A percentile compares a stretch with the other conserved stretches of the same genome.
phyloP scores from a whole-genome alignment of 2,113 vertebrate genomes.

The Puffinus mauretanicus region DNA sequence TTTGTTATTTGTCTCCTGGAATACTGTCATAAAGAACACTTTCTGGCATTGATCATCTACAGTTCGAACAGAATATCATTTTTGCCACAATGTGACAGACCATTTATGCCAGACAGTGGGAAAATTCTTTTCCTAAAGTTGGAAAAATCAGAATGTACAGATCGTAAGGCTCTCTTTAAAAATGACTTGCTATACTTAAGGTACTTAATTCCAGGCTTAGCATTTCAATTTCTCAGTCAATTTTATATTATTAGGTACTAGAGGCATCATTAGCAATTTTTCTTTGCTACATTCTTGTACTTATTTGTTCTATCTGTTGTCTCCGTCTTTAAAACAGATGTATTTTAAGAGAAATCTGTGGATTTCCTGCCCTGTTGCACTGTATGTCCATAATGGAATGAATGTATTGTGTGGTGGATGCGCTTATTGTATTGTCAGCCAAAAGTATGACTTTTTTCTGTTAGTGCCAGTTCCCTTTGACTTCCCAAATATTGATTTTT shows the following conservation, averaged over 20 bases:
- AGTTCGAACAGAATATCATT: background rate
- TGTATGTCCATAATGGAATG: background rate
- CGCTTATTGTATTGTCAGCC: background rate
- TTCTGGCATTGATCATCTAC: background rate
- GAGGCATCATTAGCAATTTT: background rate
- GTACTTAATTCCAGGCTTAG: background rate
- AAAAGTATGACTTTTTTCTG: background rate
- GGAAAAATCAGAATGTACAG: background rate
- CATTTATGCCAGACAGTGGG: background rate
- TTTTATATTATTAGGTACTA: background rate
- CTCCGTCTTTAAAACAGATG: background rate
- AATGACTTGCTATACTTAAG: background rate
- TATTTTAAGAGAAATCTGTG: background rate
- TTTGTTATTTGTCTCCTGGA: background rate
- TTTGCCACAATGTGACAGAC: background rate
- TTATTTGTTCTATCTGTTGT: background rate
- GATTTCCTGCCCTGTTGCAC: background rate
- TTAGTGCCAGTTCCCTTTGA: background rate
- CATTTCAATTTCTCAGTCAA: constrained; percentile 3
- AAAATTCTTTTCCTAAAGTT: background rate
- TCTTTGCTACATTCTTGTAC: background rate
- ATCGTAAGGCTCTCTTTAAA: background rate
- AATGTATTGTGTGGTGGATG: background rate
- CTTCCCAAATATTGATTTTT: background rate
- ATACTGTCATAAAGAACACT: background rate